Conservation (phyloP, 92 coral and sea anemone species). For the Zoanthus gigantus region DNA sequence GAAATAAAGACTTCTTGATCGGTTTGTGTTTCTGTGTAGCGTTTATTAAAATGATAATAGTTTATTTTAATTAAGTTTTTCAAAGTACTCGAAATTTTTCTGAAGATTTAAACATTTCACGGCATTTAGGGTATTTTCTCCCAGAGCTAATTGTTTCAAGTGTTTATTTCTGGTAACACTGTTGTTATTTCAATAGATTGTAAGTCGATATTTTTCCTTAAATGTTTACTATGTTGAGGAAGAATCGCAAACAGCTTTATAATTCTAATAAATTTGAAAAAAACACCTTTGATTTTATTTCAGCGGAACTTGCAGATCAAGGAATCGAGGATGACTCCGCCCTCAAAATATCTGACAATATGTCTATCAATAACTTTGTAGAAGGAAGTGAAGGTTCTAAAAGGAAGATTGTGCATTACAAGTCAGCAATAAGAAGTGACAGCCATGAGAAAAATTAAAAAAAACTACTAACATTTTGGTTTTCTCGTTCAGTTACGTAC, state of each 20-base stretch:
- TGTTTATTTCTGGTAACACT: too few relatives aligned
- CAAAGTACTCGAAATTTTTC: too few relatives aligned
- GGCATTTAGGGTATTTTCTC: too few relatives aligned
- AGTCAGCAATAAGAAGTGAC: neutral
- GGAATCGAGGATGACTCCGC: slow-evolving; percentile 89
- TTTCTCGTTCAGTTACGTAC: neutral
- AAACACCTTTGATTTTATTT: neutral
- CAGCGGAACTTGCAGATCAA: slow-evolving; percentile 89
- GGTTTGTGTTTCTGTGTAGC: too few relatives aligned
- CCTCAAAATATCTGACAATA: slow-evolving; percentile 80
- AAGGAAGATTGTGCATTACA: slow-evolving; percentile 15
- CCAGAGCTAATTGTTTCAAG: too few relatives aligned
- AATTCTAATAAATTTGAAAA: neutral
- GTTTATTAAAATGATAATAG: too few relatives aligned
- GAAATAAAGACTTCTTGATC: too few relatives aligned
- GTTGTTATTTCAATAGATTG: too few relatives aligned
- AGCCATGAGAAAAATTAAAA: neutral
- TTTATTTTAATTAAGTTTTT: too few relatives aligned
- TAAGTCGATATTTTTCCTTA: neutral
- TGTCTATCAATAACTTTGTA: slow-evolving; percentile 50
- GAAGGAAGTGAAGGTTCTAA: slow-evolving; percentile 22
- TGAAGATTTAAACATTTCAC: too few relatives aligned
- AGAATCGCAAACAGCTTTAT: too few relatives aligned
- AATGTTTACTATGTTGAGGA: neutral
- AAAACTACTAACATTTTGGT: neutral